Percentiles rank a stretch among this genome's conserved stretches.
phyloP scores from a whole-genome alignment of 2,888 invertebrate genomes.

The Lapara coniferarum region DNA sequence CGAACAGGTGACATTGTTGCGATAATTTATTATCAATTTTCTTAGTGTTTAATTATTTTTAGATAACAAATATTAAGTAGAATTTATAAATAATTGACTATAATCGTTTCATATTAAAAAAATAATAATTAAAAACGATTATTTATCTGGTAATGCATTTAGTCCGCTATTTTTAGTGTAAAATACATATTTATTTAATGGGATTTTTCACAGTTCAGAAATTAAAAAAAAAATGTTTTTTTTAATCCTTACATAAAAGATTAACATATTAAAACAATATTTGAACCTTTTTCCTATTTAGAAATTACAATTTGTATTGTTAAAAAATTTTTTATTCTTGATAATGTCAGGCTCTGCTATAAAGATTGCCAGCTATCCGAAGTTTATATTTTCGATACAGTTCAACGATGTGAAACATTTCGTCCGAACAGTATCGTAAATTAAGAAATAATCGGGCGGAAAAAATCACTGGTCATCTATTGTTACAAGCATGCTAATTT shows the following conservation, averaged over 20 bases:
- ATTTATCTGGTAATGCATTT: no score
- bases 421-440: constrained; percentile 70
- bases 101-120: not conserved
- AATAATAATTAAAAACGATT: not conserved
- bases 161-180: not conserved
- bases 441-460: constrained; percentile 65
- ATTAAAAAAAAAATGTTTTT: no score
- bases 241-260: no score
- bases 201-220: no score
- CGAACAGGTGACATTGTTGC: not conserved
- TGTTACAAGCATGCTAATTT: constrained; percentile 75
- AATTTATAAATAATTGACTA: not conserved
- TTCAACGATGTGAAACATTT: constrained; percentile 76
- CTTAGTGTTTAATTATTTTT: not conserved
- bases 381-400: constrained; percentile 59
- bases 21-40: not conserved
- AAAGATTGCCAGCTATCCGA: constrained; percentile 43
- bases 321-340: no score
- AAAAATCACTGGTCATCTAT: constrained; percentile 64
- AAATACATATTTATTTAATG: no score
- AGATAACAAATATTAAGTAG: not conserved
- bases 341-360: constrained; percentile 32
- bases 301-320: no score
- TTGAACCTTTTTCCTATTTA: not conserved
- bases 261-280: no score